These are phyloP conservation scores for Harpalus rufipes DNA, from an alignment of 2,888 invertebrate species.

Conservation along the genomic window DNA sequence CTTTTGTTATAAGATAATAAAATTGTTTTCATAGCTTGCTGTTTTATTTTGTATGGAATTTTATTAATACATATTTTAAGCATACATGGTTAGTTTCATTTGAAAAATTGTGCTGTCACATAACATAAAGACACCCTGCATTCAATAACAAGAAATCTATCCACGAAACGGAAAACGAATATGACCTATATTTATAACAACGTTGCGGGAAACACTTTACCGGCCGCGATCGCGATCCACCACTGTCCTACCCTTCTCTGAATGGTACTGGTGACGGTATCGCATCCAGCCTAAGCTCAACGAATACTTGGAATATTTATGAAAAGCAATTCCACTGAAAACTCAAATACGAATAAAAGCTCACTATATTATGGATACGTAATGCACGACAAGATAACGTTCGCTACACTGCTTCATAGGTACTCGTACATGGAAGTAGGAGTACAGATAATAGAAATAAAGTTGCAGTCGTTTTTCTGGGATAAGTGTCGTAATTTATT, in stretches of 20 bases:
- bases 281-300: conserved; percentile 12
- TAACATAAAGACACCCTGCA: too few relatives aligned
- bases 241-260: not conserved
- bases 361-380: conserved; percentile 40
- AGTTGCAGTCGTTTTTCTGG: not conserved
- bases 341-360: conserved; percentile 38
- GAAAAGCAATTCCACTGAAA: conserved; percentile 32
- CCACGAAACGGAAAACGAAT: conserved; percentile 19
- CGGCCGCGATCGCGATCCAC: not conserved
- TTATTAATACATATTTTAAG: too few relatives aligned
- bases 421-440: not conserved
- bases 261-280: not conserved
- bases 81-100: too few relatives aligned
- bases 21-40: too few relatives aligned
- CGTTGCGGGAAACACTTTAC: not conserved
- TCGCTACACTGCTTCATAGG: not conserved
- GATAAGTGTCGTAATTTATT: not conserved
- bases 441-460: conserved; percentile 17
- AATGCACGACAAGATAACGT: conserved; percentile 21
- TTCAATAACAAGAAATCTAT: conserved; percentile 13
- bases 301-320: conserved; percentile 33
- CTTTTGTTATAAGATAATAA: too few relatives aligned
- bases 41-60: too few relatives aligned
- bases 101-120: too few relatives aligned
- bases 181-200: conserved; percentile 44